Evolutionary conservation across 2,113 vertebrate genomes (phyloP).

Genomic region (Podocnemis expansa): DNA sequence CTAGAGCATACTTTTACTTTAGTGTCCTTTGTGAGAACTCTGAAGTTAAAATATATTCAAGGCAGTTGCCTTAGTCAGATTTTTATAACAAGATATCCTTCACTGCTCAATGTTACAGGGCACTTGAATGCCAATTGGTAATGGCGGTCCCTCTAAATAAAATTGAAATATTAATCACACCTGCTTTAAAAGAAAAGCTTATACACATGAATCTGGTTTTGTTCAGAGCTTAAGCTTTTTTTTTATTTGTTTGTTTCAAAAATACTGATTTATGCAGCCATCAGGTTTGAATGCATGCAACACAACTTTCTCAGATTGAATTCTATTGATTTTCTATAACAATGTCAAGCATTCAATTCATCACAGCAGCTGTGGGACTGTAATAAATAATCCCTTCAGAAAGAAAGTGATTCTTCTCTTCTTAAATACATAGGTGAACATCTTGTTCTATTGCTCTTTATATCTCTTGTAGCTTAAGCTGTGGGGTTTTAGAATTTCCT

Average conservation of each 20-base stretch:
- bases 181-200: slow-evolving; percentile 59
- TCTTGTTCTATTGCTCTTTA: slow-evolving; percentile 51
- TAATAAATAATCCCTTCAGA: slow-evolving; percentile 78
- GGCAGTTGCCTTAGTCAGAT: slow-evolving; percentile 60
- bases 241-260: slow-evolving; percentile 27
- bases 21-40: slow-evolving; percentile 16
- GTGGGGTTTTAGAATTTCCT: slow-evolving; percentile 27
- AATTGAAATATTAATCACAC: slow-evolving; percentile 68
- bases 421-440: slow-evolving; percentile 71
- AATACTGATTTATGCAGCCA: slow-evolving; percentile 79
- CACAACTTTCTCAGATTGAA: slow-evolving; percentile 80
- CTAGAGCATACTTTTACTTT: slow-evolving; percentile 3
- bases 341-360: slow-evolving; percentile 77
- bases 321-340: slow-evolving; percentile 85
- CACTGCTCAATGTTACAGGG: slow-evolving; percentile 30
- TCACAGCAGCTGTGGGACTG: slow-evolving; percentile 48
- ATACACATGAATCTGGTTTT: slow-evolving; percentile 68
- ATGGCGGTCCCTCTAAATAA: slow-evolving; percentile 52
- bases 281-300: slow-evolving; percentile 77
- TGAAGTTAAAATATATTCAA: slow-evolving; percentile 54
- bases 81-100: slow-evolving; percentile 58
- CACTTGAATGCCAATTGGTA: slow-evolving; percentile 62
- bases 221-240: slow-evolving; percentile 48
- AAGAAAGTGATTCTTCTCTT: slow-evolving; percentile 73
- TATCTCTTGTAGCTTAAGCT: slow-evolving; percentile 30